Conservation (phyloP, 2,113 vertebrate genomes). For the Semicossyphus pulcher region DNA sequence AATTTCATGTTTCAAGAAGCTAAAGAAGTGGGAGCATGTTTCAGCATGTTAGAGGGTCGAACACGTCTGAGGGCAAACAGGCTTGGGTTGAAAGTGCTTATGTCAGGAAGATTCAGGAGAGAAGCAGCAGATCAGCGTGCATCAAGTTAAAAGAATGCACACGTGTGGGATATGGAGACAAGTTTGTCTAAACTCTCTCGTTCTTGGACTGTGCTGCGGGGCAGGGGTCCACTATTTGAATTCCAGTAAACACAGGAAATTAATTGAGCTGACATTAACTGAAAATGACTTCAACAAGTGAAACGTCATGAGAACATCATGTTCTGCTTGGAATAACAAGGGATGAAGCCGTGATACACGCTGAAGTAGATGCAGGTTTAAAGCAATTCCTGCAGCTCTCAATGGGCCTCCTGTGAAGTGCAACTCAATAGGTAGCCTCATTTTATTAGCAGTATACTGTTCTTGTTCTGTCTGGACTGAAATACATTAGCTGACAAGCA, state of each 20-base stretch:
- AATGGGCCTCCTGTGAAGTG: slow-evolving; percentile 54
- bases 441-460: slow-evolving; percentile 52
- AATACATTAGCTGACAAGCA: slow-evolving; percentile 22
- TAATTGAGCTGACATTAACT: slow-evolving; percentile 59
- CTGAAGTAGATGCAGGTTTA: slow-evolving; percentile 26
- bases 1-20: slow-evolving; percentile 39
- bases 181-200: slow-evolving; percentile 40
- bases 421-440: slow-evolving; percentile 55
- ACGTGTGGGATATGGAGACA: slow-evolving; percentile 52
- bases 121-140: slow-evolving; percentile 24
- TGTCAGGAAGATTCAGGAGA: slow-evolving; percentile 30
- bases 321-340: slow-evolving; percentile 48
- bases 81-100: slow-evolving; percentile 20
- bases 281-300: slow-evolving; percentile 54
- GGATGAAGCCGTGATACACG: slow-evolving; percentile 19
- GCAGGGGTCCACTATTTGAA: slow-evolving; percentile 58
- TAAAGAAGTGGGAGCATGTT: slow-evolving; percentile 26
- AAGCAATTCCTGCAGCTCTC: slow-evolving; percentile 32
- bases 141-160: slow-evolving; percentile 63
- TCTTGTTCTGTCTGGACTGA: slow-evolving; percentile 3
- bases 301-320: slow-evolving; percentile 59
- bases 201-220: slow-evolving; percentile 46
- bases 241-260: slow-evolving; percentile 72
- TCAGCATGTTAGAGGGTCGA: slow-evolving; percentile 46
- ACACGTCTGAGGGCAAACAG: slow-evolving; percentile 41